Base-by-base conservation (phyloP, 2,797 vertebrate species). In the Myiotriccus ornatus region DNA sequence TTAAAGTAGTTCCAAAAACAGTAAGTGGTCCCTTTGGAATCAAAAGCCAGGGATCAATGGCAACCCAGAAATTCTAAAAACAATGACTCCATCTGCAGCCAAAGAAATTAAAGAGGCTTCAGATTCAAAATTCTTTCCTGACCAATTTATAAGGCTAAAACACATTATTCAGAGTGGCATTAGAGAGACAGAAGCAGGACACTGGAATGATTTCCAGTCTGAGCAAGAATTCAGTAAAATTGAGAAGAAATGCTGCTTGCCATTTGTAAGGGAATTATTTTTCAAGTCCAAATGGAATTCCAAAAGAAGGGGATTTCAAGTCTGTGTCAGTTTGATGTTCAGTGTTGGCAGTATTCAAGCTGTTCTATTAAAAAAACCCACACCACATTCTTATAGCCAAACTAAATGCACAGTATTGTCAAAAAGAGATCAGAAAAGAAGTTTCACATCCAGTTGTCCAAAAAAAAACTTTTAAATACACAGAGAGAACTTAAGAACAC, bases 51-150 rank as follows among this genome's bases (percentile, higher is more conserved):
- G 50, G 24, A 81, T 59, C 53, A 75, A 39, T 70, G 77, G 32
- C 82, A 94, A 71, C 20, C 41, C 95, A 91, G 70, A 92, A 82
- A 89, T 37, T 32, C 70, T 39, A 32, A 52, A 77, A 82, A 95
- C 95, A 96, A 96, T 95, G 7, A 63, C 86, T 93, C 63, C 59
- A 30, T 87, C 52, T 53, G 63, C 84, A 93, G 96, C 96, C 96
- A 96, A 95, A 70, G 63, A 70, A 89, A 89, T 90, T 63, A 56
- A 65, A 90, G 55, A 91, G 34, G 41, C 35, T 95, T 86, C 46
- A 60, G 81, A 94, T 57, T 81, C 64, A 65, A 71, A 86, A 81
- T 81, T 65, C 11, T 57, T 88, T 68, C 64, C 62, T 88, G 83
- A 64, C 53, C 69, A 50, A 52, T 71, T 78, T 81, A 3, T 65